These are phyloP conservation scores for Mobula hypostoma DNA, from an alignment of 2,113 vertebrate species.

Conservation along the genomic window DNA sequence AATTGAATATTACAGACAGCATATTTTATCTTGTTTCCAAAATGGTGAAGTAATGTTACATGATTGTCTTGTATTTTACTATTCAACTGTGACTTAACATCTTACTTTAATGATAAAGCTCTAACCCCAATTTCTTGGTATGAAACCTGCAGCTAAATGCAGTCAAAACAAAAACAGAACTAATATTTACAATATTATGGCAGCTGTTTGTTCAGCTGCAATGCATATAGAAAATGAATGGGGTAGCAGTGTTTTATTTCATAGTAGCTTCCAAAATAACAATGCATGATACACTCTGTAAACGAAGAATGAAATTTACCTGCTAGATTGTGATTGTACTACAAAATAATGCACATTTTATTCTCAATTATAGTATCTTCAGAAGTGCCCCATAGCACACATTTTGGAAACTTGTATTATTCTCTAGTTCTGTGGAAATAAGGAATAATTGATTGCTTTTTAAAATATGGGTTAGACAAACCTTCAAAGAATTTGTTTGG, in stretches of 20 bases:
- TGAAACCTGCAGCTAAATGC: constrained; percentile 29
- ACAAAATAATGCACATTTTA: not conserved
- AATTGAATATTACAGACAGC: not conserved
- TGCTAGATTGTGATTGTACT: not conserved
- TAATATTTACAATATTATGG: constrained; percentile 29
- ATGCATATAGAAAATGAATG: not conserved
- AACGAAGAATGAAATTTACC: not conserved
- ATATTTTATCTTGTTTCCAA: not conserved
- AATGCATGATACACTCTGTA: not conserved
- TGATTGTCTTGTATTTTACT: constrained; percentile 21
- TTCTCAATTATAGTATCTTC: not conserved
- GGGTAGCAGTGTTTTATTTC: not conserved
- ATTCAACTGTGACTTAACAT: constrained; percentile 30
- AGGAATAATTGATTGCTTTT: not conserved
- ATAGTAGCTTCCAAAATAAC: constrained; percentile 14
- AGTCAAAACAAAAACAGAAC: constrained; percentile 30
- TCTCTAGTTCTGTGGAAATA: not conserved
- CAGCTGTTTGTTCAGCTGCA: constrained; percentile 34
- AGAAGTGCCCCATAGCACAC: not conserved
- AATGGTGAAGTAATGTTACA: not conserved
- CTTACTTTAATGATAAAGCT: constrained; percentile 33
- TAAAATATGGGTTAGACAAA: not conserved
- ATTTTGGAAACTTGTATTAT: not conserved
- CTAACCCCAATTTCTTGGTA: constrained; percentile 10
- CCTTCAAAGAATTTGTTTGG: not conserved